Conservation (phyloP, 2,113 vertebrate genomes). For the Semicossyphus pulcher region DNA sequence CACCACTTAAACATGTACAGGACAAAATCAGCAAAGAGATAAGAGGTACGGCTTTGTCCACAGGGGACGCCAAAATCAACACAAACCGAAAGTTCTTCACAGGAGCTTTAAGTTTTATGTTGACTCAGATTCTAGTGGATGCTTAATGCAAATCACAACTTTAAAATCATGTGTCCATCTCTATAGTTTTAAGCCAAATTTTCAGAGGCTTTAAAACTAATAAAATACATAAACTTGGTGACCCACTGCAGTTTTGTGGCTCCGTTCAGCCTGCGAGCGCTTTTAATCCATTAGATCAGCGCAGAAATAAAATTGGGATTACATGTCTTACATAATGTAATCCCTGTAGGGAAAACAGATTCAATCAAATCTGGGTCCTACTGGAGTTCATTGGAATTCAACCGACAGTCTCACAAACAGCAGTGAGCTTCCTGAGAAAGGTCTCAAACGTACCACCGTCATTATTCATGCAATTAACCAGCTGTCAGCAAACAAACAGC, state of each 20-base stretch:
- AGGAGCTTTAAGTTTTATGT: too few species aligned
- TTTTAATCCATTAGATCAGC: slow-evolving; percentile 42
- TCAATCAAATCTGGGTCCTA: slow-evolving; percentile 50
- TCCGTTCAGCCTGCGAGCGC: neutral
- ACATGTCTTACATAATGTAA: slow-evolving; percentile 61
- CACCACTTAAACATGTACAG: too few species aligned
- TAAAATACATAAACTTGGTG: neutral
- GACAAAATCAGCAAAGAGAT: too few species aligned
- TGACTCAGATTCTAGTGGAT: too few species aligned
- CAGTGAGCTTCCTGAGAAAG: neutral
- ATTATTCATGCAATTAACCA: slow-evolving; percentile 11
- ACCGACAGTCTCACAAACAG: neutral
- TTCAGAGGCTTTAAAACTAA: neutral
- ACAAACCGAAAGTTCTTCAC: too few species aligned
- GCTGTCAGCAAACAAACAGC: slow-evolving; percentile 2
- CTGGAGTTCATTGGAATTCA: slow-evolving; percentile 3
- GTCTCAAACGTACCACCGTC: neutral
- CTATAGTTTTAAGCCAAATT: too few species aligned
- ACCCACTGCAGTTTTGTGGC: neutral
- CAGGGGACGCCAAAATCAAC: too few species aligned
- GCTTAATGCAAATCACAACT: too few species aligned
- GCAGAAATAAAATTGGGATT: slow-evolving; percentile 62
- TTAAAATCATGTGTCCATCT: too few species aligned
- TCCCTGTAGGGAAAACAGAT: slow-evolving; percentile 40
- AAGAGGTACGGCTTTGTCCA: too few species aligned